Evolutionary conservation across 2,888 invertebrate genomes (phyloP), one percentile per base, ranked within the genome.

Genomic region (Hyposoter didymator): DNA sequence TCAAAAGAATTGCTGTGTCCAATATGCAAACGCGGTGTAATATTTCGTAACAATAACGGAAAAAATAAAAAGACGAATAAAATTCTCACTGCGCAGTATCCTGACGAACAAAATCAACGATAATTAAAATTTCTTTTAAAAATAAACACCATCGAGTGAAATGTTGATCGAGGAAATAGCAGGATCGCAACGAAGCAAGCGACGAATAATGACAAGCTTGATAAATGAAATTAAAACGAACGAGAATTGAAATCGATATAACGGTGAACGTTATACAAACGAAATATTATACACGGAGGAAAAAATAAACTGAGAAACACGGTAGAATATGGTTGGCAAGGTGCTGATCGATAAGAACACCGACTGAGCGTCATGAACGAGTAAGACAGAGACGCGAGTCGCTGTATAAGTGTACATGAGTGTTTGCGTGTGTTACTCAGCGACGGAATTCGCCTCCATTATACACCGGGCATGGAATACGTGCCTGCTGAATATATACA

Each of bases 281-380:
- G 78, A 64, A 78, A 12, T 39, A 82, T 62, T 39, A 82, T 62
- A 76, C 66, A 72, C 75, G 81, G 70, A 67, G 49, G 80, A 62
- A 39, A 64, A 76, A 76, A 43, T 39, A 19, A 52, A 66, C 14
- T 28, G 75, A 64, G 70, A 76, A 80, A 80, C 76, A 35, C 64
- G 64, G 55, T 72, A 64, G 62, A 70, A 78, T n/a, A n/a, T 35
- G 78, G 59, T 79, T 62, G 79, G 79, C 82, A 82, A 70, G 82
- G 72, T 74, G 78, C 82, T 85, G 85, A 85, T 85, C 85, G 85
- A 85, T 85, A 85, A 76, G 72, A 67, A 73, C 76, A 59, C 19
- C 49, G 75, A 75, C 80, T 47, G 67, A 55, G 70, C 59, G 64
- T 67, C 32, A 22, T 66, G 5, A 55, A 64, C 62, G 66, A 62